Conservation (phyloP, 1,140 invertebrate species). For the Bombus impatiens region DNA sequence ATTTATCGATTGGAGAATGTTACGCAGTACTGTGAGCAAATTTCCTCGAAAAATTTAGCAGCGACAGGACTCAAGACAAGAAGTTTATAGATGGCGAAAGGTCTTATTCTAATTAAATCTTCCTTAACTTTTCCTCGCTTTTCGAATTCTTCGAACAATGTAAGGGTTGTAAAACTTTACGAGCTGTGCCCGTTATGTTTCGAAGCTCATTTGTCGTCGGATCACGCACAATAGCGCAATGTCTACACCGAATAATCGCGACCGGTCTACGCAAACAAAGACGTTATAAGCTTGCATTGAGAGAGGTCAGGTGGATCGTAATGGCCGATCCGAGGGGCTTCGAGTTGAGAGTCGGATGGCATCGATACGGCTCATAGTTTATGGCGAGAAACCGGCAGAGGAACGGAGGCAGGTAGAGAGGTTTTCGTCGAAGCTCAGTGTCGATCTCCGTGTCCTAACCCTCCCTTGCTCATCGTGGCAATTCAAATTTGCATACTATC, state of each 20-base stretch:
- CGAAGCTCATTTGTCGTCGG: conserved; percentile 46
- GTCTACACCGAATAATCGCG: conserved; percentile 33
- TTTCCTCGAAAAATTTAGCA: too few relatives aligned
- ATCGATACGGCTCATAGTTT: conserved; percentile 4
- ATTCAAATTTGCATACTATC: conserved; percentile 73
- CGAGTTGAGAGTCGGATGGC: conserved; percentile 4
- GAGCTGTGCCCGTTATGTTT: conserved; percentile 55
- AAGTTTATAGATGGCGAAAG: too few relatives aligned
- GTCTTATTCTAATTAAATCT: too few relatives aligned
- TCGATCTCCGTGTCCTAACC: conserved; percentile 47
- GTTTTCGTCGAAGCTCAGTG: conserved; percentile 33
- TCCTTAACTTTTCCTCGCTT: not conserved
- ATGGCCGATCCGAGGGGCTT: conserved; percentile 6
- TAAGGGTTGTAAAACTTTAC: not conserved
- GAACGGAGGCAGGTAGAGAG: not conserved
- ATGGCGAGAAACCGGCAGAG: not conserved
- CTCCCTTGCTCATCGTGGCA: conserved; percentile 44
- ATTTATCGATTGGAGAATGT: too few relatives aligned
- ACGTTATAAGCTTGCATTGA: conserved; percentile 2
- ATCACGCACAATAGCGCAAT: not conserved
- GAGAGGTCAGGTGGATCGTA: not conserved
- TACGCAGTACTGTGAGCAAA: too few relatives aligned
- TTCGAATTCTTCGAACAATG: not conserved
- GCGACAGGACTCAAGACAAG: too few relatives aligned
- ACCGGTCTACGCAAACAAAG: conserved; percentile 33